Percentiles rank a stretch among this genome's conserved stretches.
Evolutionary conservation across 1,140 invertebrate species (phyloP).

Genomic region (Teleopsis dalmanni): DNA sequence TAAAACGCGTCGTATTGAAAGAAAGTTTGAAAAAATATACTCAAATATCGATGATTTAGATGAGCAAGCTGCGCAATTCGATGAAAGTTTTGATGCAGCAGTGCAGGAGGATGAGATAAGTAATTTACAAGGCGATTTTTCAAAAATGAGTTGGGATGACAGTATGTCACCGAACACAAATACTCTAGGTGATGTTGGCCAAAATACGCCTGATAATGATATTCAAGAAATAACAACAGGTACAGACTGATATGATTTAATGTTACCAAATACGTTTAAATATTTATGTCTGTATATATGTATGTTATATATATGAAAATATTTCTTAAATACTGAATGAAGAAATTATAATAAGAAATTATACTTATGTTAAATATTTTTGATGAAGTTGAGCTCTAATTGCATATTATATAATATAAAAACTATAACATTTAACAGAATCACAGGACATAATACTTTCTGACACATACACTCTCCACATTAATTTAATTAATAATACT

Average conservation of each 20-base stretch:
- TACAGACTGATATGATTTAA: slow-evolving; percentile 14
- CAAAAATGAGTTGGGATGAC: slow-evolving; percentile 44
- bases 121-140: slow-evolving; percentile 39
- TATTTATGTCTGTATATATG: background rate
- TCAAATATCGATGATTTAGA: slow-evolving; percentile 35
- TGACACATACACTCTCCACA: too few species aligned
- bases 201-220: slow-evolving; percentile 41
- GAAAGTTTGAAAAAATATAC: slow-evolving; percentile 53
- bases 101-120: slow-evolving; percentile 40
- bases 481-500: background rate
- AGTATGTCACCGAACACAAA: slow-evolving; percentile 41
- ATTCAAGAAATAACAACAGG: slow-evolving; percentile 41
- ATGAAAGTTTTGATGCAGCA: slow-evolving; percentile 30
- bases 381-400: slow-evolving; percentile 44
- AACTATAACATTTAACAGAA: too few species aligned
- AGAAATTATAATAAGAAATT: slow-evolving; percentile 11
- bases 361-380: slow-evolving; percentile 18
- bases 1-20: slow-evolving; percentile 44
- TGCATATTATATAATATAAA: slow-evolving; percentile 25
- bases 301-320: background rate
- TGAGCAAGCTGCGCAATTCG: slow-evolving; percentile 23
- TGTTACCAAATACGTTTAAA: background rate
- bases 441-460: too few species aligned
- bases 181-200: slow-evolving; percentile 39
- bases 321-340: background rate